Evolutionary conservation across 1,140 invertebrate species (phyloP), one percentile per base, ranked within the genome.

Genomic region (Drosophila navojoa): DNA sequence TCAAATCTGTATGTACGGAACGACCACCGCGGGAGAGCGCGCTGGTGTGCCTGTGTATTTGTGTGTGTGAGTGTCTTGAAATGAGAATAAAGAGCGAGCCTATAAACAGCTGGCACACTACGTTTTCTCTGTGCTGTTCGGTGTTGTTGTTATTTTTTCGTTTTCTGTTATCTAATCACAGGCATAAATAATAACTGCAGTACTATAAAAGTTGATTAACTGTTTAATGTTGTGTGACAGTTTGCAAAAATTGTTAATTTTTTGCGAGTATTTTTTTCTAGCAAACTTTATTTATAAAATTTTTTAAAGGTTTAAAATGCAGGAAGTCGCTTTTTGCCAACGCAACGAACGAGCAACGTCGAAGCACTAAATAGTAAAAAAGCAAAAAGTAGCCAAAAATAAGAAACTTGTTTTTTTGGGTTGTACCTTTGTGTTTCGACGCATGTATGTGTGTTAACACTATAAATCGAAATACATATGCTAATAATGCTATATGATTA

Each of bases 71-170:
- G n/a, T 35, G 10, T 59, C 11, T 13, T 16, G 3, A 15, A n/a
- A 16, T 32, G 13, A 61, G 32, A 27, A n/a, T 16, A 5, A 54
- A 53, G 63, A 63, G 59, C 16, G 19, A 4, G 49, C 52, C 53
- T 44, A 72, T 9, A 69, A 85, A 76, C 82, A 86, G 82, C 82
- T 86, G 81, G 75, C 63, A 50, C 63, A 67, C 81, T 77, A 7
- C 27, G 71, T 64, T 67, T 38, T 59, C 44, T 58, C 22, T 57
- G 15, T 61, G 13, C 67, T 16, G 9, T 71, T 16, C 57, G 19
- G 45, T 71, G 63, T 50, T 57, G 19, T 54, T 63, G 42, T 49
- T 42, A n/a, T 35, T 38, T 19, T 72, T 25, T 13, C 66, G 25
- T 16, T 72, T 50, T 7, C 32, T 49, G 58, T 74, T 79, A 73